Evolutionary conservation across 2,888 invertebrate genomes (phyloP).

Genomic region (Apodemia hepburni): DNA sequence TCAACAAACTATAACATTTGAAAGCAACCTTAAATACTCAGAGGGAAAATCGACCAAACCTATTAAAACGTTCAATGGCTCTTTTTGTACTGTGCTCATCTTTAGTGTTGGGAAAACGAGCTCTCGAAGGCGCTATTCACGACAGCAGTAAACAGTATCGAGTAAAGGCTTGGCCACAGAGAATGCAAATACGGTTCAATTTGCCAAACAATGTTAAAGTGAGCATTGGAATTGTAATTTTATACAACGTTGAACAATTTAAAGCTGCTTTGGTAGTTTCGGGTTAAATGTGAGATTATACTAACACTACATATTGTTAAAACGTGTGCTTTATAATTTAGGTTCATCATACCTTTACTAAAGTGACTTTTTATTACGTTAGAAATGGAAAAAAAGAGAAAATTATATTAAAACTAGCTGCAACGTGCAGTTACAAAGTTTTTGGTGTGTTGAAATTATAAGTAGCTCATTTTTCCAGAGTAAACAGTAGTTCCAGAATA

Average conservation of each 20-base stretch:
- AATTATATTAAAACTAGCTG: too few species aligned
- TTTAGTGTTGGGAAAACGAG: slow-evolving; percentile 18
- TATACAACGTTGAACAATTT: neutral
- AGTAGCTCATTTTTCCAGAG: too few species aligned
- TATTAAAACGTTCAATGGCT: slow-evolving; percentile 22
- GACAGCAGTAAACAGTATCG: slow-evolving; percentile 14
- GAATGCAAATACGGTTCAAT: slow-evolving; percentile 11
- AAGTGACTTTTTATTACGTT: too few species aligned
- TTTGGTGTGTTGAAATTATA: too few species aligned
- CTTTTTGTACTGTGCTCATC: slow-evolving; percentile 14
- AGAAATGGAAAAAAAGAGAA: too few species aligned
- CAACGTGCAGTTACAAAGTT: too few species aligned
- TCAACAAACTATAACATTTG: neutral
- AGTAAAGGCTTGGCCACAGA: slow-evolving; percentile 7
- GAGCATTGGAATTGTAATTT: neutral
- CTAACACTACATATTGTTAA: neutral
- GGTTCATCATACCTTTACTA: too few species aligned
- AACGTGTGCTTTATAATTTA: neutral
- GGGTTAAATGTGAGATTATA: neutral
- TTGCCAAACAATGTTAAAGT: slow-evolving; percentile 12
- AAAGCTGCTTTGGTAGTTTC: neutral
- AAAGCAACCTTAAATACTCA: neutral
- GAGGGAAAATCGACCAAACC: slow-evolving; percentile 15
- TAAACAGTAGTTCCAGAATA: too few species aligned
- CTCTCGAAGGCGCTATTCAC: slow-evolving; percentile 19